A percentile compares a stretch with the other conserved stretches of the same genome.
Evolutionary conservation across 2,797 vertebrate genomes (phyloP).

Genomic region (Sus cebifrons): DNA sequence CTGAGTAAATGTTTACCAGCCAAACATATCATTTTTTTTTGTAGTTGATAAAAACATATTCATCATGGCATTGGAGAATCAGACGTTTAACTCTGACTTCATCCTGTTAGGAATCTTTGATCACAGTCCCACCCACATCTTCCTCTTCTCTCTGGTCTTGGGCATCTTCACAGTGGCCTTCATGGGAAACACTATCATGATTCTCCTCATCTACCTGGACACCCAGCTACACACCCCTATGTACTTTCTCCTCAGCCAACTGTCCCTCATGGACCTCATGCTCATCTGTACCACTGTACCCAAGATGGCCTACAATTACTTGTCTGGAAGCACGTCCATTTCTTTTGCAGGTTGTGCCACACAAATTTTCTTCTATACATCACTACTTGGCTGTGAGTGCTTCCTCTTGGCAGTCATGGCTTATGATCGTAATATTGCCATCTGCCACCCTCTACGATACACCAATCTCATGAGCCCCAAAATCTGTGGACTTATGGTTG

Average conservation of each 20-base stretch:
- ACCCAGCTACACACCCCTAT: neutral
- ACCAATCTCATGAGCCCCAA: neutral
- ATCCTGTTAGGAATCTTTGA: neutral
- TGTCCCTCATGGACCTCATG: neutral
- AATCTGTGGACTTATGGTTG: neutral
- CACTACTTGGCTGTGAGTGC: neutral
- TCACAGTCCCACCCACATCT: neutral
- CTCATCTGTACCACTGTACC: neutral
- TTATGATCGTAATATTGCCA: neutral
- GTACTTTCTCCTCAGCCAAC: neutral
- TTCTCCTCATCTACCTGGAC: neutral
- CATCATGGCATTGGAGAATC: neutral
- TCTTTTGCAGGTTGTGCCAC: neutral
- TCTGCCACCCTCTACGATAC: conserved; percentile 41
- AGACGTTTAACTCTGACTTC: neutral
- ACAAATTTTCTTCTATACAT: conserved; percentile 6
- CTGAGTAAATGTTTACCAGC: neutral
- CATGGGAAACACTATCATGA: neutral
- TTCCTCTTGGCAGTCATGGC: conserved; percentile 26
- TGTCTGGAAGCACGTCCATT: neutral
- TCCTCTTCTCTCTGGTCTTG: neutral
- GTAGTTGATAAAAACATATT: neutral
- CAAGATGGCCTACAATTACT: conserved; percentile 11
- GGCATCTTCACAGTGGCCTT: neutral
- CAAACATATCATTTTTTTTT: neutral